Base-by-base conservation (phyloP, 2,797 vertebrate species). In the Schizothorax lantsangensis region DNA sequence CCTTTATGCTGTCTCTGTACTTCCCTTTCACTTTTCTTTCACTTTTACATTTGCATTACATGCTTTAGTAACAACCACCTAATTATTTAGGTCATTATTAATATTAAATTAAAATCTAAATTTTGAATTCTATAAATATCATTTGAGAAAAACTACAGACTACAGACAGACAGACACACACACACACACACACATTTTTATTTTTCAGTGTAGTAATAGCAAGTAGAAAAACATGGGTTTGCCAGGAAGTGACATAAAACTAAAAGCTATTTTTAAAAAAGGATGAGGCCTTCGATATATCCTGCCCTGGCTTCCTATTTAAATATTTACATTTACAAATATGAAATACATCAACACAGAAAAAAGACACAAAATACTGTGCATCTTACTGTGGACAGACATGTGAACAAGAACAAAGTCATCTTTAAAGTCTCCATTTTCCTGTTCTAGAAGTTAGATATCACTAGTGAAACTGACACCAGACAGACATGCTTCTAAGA, bases 331-430 rank as follows among this genome's bases (percentile, higher is more conserved):
- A n/a, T n/a, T n/a, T n/a, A n/a, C n/a, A 15, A 33, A 10, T 19
- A 33, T 43, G 8, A 77, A 77, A 49, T 49, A 69, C 26, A 33
- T 30, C n/a, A 68, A 11, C 36, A 62, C 10, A 45, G 52, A 54
- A 38, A 54, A 72, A 45, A 36, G 30, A 17, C 23, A 62, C 57
- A 26, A 57, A 57, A 57, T 23, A 21, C 19, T 9, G 21, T 74
- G 69, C 66, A 47, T 68, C 19, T n/a, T 69, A 47, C 52, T 49
- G 78, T 38, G 40, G 69, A 79, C 77, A 30, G 78, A 79, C 69
- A 30, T 19, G 36, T 30, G 15, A 79, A 79, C 45, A 49, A 43
- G 15, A 72, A 33, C 38, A 73, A 45, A 33, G 47, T 45, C 36
- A 85, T 26, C 36, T 66, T 30, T 26, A 62, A 30, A 64, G 12